Base-by-base conservation (phyloP, 2,797 vertebrate genomes). In the Smutsia temminckii region DNA sequence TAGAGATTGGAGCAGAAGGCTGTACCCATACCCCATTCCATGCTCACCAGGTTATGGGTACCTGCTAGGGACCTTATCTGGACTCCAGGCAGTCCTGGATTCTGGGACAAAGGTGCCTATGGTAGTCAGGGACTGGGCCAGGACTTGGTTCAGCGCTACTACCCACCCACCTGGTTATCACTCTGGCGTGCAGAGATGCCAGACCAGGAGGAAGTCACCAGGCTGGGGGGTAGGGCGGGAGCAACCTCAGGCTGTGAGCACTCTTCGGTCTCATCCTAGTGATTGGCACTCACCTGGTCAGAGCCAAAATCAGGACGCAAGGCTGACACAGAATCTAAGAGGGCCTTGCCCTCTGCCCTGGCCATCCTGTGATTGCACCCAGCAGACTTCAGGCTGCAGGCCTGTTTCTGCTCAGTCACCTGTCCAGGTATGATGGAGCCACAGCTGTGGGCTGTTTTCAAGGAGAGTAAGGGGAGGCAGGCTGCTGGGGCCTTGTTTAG, bases 201-300 rank as follows among this genome's bases (percentile, higher is more conserved):
- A 51, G n/a, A 64, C 77, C 51, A 66, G 79, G 40, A 89, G 49
- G 72, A 93, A 91, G 34, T 86, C 93, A 71, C 27, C n/a, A 83
- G 66, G 16, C 51, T 92, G 69, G 16, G 17, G 37, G 17, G 3
- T 6, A 8, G 49, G 1, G 5, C 29, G 5, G 13, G 40, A 27
- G 10, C 49, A 86, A 1, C 46, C 17, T 37, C 29, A 23, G 74
- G 55, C 75, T 61, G 1, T 12, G 37, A 42, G 16, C 34, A 34
- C 8, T 42, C 79, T 89, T 89, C 34, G 34, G 20, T 29, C 37
- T 72, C 49, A 34, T 71, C 40, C n/a, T 25, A 64, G 63, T 25
- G 46, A 46, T 72, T 17, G 57, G 66, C 6, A 25, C n/a, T 23
- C 68, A 18, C 18, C 20, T 69, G 53, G 9, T 69, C 17, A 27